Percentiles rank a stretch among this genome's conserved stretches.
Evolutionary conservation across 2,888 invertebrate genomes (phyloP).

Genomic region (Agriopis leucophaearia): DNA sequence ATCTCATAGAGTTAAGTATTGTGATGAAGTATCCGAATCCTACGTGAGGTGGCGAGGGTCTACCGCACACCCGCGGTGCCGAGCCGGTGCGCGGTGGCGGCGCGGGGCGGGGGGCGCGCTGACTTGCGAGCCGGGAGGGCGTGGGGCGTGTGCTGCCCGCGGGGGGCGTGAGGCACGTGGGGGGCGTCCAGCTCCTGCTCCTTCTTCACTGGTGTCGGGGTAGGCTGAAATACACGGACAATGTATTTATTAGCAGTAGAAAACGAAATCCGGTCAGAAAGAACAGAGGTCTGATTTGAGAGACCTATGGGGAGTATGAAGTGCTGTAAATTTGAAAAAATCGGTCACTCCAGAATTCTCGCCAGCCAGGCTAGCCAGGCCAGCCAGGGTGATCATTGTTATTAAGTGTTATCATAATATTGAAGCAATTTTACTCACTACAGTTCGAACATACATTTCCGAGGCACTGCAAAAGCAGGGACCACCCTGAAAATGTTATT

Average conservation of each 20-base stretch:
- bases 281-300: background rate
- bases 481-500: too few relatives aligned
- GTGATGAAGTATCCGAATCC: background rate
- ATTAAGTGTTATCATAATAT: too few relatives aligned
- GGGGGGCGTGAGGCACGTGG: constrained; percentile 35
- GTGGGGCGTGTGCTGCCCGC: constrained; percentile 26
- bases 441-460: too few relatives aligned
- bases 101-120: constrained; percentile 41
- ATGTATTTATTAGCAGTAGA: background rate
- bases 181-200: constrained; percentile 58
- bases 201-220: constrained; percentile 60
- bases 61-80: constrained; percentile 49
- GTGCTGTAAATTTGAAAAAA: too few relatives aligned
- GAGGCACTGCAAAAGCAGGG: too few relatives aligned
- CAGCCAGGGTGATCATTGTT: too few relatives aligned
- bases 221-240: constrained; percentile 51
- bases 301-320: too few relatives aligned
- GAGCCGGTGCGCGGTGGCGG: constrained; percentile 52
- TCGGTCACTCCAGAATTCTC: too few relatives aligned
- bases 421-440: too few relatives aligned
- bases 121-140: constrained; percentile 31
- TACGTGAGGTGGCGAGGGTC: background rate
- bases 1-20: background rate
- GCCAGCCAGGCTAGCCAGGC: too few relatives aligned
- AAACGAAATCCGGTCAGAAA: background rate